Evolutionary conservation across 2,797 vertebrate genomes (phyloP), one percentile per base, ranked within the genome.

Genomic region (Acropternis orthonyx): DNA sequence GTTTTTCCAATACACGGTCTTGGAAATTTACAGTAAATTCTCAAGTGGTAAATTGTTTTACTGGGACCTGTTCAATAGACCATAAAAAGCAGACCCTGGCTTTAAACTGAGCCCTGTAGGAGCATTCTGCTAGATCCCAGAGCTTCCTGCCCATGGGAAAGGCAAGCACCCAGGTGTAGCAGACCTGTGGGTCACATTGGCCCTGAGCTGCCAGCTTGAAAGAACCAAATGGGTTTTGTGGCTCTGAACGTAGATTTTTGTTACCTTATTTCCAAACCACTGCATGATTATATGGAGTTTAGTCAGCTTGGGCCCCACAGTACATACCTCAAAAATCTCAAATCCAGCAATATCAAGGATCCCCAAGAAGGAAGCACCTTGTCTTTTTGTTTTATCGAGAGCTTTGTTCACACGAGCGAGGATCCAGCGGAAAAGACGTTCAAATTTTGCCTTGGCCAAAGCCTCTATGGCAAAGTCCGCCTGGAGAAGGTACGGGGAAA

Each of bases 341-440:
- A 99, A 99, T 63, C 99, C 99, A 24, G 99, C 99, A 37, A 99
- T 99, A 88, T 99, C 99, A 22, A 99, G 98, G 97, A 99, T 99
- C 48, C 99, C 99, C 90, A 99, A 91, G 97, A 99, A 99, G 12
- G 99, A 99, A 36, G 99, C 99, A 7, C 99, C 99, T 92, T 99
- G 99, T 84, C 99, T 98, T 89, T 99, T 99, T 90, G 99, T 99
- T 96, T 99, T 99, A 94, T 99, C 99, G 1, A 99, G 98, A 52
- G 99, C 99, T 95, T 99, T 99, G 98, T 99, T 99, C 92, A 99
- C 99, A 0, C 99, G 98, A 63, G 55, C 95, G 51, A 99, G 98
- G 76, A 99, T 98, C 99, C 99, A 99, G 21, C 98, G 99, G 98
- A 99, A 99, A 30, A 99, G 98, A 10, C 99, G 98, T 90, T 99